These are phyloP conservation scores for Anticlea derivata DNA, from an alignment of 2,888 invertebrate species.

Conservation along the genomic window DNA sequence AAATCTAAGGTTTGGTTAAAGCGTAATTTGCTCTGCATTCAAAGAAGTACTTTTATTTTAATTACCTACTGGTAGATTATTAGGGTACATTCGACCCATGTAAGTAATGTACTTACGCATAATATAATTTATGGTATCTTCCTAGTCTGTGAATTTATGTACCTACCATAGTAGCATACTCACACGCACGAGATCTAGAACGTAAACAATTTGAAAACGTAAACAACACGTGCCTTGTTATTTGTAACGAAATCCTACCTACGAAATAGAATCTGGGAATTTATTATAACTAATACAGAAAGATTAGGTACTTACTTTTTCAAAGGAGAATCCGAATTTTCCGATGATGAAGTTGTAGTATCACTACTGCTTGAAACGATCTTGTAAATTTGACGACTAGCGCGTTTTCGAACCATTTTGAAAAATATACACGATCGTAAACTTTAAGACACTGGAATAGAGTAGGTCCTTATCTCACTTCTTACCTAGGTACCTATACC, in stretches of 20 bases:
- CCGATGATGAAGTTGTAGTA: constrained; percentile 61
- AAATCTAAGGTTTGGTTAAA: too few species aligned
- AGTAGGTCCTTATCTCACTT: constrained; percentile 2
- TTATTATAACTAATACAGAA: too few species aligned
- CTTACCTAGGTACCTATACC: too few species aligned
- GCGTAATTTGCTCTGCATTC: too few species aligned
- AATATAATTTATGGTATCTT: too few species aligned
- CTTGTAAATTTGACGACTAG: constrained; percentile 59
- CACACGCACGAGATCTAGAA: neutral
- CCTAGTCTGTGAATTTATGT: too few species aligned
- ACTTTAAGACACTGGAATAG: constrained; percentile 33
- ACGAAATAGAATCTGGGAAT: too few species aligned
- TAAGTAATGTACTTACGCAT: too few species aligned
- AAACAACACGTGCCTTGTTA: constrained; percentile 7
- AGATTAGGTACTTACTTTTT: constrained; percentile 55
- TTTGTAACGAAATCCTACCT: constrained; percentile 2
- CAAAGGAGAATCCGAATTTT: constrained; percentile 62
- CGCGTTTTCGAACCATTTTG: constrained; percentile 54
- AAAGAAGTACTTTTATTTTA: too few species aligned
- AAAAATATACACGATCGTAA: constrained; percentile 14
- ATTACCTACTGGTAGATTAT: too few species aligned
- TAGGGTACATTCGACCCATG: too few species aligned
- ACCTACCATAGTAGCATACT: too few species aligned
- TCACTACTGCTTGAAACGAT: constrained; percentile 65
- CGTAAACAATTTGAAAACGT: constrained; percentile 14